Base-by-base conservation (phyloP, 2,113 vertebrate species). In the Haemorhous mexicanus region DNA sequence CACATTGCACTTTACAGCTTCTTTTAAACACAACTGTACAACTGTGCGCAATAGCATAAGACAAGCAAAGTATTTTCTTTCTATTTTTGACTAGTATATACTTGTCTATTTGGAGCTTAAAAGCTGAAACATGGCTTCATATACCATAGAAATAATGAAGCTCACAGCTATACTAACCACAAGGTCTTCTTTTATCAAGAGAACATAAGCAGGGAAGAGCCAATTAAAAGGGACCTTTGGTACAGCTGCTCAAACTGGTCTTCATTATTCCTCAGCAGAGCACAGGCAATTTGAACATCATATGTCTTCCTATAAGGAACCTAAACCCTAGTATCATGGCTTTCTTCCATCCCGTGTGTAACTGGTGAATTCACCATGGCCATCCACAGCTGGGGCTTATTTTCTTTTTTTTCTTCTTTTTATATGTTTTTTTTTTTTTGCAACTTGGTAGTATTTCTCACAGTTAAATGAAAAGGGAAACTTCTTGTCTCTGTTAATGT, bases 171-270 rank as follows among this genome's bases (percentile, higher is more conserved):
- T 83, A 80, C 75, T 93, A 62, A 94, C 26, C 88, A 87, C 1
- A 58, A 87, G 43, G 47, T 89, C 74, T 47, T 82, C 89, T 94
- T 87, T 90, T 85, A 92, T 83, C 16, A 7, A 58, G 13, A 81
- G 52, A 33, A 63, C 44, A 62, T 75, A 87, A 84, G 72, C 28
- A 94, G 58, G 53, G 80, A 85, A 89, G 68, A 95, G 85, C 66
- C 86, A 95, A 92, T 96, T 91, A 97, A 96, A 96, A 90, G 83
- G 50, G 92, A 92, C 90, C 95, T 93, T 73, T 67, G 79, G 72
- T 73, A 62, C 75, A 96, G 79, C 84, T 95, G 94, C 83, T 95
- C 81, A 84, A 47, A 53, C 58, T 87, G 83, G 24, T 84, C 91
- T 72, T 59, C 81, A 72, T 89, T 96, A 89, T 62, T 93, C 49